Percentiles rank a stretch among this genome's conserved stretches.
Conservation (phyloP, 64 coral and sea anemone genomes). For the Porites australiensis region DNA sequence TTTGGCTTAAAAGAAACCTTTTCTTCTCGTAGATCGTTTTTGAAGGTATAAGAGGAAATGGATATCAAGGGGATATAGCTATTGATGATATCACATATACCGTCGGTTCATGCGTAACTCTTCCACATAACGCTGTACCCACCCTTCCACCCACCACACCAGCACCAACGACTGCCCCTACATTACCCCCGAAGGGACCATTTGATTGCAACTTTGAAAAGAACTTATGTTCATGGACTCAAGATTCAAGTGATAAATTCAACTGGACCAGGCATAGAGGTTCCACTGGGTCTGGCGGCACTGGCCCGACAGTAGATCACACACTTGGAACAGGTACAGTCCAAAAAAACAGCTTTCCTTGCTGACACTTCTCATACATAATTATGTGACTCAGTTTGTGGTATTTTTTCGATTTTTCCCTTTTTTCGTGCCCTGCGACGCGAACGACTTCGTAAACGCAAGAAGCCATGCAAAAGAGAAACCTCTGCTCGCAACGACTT, state of each 20-base stretch:
- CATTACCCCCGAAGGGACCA: constrained; percentile 18
- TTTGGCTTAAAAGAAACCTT: neutral
- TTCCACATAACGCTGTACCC: constrained; percentile 67
- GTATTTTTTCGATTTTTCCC: too few relatives aligned
- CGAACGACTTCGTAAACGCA: too few relatives aligned
- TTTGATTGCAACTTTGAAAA: constrained; percentile 80
- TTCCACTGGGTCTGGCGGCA: constrained; percentile 19
- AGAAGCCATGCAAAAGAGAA: too few relatives aligned
- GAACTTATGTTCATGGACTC: constrained; percentile 75
- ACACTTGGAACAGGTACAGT: constrained; percentile 43
- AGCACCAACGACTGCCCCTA: constrained; percentile 26
- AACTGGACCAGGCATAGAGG: constrained; percentile 81
- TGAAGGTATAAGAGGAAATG: constrained; percentile 85
- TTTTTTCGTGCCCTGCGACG: too few relatives aligned
- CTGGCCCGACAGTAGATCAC: constrained; percentile 82
- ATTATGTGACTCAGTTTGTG: too few relatives aligned
- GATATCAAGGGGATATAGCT: constrained; percentile 82
- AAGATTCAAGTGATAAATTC: constrained; percentile 79
- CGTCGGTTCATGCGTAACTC: constrained; percentile 75
- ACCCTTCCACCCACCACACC: constrained; percentile 41
- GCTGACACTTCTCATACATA: too few relatives aligned
- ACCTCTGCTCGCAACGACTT: too few relatives aligned
- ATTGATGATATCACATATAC: constrained; percentile 86
- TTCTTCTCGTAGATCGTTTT: constrained; percentile 70
- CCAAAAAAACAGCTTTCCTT: neutral